Evolutionary conservation across 2,888 invertebrate genomes (phyloP), one percentile per base, ranked within the genome.

Genomic region (Temnothorax rugatulus): DNA sequence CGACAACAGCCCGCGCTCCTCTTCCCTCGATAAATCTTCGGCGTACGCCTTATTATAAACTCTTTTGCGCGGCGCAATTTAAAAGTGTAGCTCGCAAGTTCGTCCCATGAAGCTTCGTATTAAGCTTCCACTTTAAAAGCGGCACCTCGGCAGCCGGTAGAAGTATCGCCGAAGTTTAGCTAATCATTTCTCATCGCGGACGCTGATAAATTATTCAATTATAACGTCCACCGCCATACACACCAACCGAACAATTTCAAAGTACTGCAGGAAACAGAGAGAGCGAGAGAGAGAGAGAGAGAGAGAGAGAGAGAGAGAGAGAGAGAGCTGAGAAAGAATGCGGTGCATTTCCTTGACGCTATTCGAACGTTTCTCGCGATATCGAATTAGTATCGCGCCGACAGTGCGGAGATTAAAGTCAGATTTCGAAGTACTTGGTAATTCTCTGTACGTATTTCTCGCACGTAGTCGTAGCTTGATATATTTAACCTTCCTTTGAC

Each of bases 401-500:
- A 29, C 25, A 61, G 44, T 63, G 54, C 47, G 61, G 44, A 52
- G 73, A 79, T 63, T 86, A 89, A 77, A 86, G 84, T 57, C 74
- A 82, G 73, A 85, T 87, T 82, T 52, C 21, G 59, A 47, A 74
- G 59, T 83, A 83, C 66, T 89, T 85, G 76, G 76, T 34, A 68
- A 88, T 88, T 90, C 88, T 34, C 87, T 86, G 86, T 90, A 86
- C 86, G 83, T 87, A 90, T 90, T 90, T 88, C 69, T 64, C 50
- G 61, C 84, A 59, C 68, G 82, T 83, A 82, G 69, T 82, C 71
- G 50, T 69, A 41, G 47, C 59, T 68, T 83, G 84, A 84, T 84
- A 84, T 87, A 89, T 90, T 88, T 89, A 88, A 84, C 81, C 64
- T 74, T 63, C 66, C 88, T 90, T 86, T 89, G 90, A 89, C 83